Conservation (phyloP, 2,113 vertebrate species). For the Vulpes ferrilata region DNA sequence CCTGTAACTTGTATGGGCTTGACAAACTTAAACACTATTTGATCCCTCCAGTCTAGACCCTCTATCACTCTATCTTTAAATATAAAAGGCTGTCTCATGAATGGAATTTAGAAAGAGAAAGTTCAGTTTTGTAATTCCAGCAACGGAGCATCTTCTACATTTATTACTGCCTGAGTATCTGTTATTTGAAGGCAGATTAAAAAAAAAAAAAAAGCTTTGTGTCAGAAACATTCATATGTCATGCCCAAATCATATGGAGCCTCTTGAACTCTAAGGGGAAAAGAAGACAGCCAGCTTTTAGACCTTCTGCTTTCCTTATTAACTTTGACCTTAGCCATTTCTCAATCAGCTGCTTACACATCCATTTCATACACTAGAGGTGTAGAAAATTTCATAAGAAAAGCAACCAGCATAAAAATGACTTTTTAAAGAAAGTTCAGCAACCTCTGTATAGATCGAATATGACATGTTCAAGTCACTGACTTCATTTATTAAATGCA, state of each 20-base stretch:
- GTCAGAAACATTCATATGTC: constrained; percentile 84
- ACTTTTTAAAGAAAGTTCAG: constrained; percentile 86
- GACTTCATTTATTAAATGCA: constrained; percentile 86
- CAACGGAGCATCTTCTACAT: constrained; percentile 78
- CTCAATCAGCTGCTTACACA: constrained; percentile 85
- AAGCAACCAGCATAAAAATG: constrained; percentile 84
- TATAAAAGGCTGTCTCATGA: constrained; percentile 75
- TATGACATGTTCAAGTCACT: constrained; percentile 80
- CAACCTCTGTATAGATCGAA: constrained; percentile 80
- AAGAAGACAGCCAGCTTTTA: constrained; percentile 75
- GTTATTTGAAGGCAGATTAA: constrained; percentile 83
- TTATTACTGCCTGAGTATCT: constrained; percentile 80
- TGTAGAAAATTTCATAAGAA: constrained; percentile 84
- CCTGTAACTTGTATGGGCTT: background rate
- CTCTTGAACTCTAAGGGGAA: constrained; percentile 74
- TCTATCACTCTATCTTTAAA: constrained; percentile 79
- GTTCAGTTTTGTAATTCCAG: constrained; percentile 84
- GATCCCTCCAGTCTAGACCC: constrained; percentile 68
- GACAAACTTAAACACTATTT: constrained; percentile 77
- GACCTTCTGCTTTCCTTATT: constrained; percentile 83
- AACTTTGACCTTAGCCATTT: constrained; percentile 87
- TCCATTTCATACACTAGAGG: constrained; percentile 81
- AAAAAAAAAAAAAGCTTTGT: constrained; percentile 58
- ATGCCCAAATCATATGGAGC: constrained; percentile 79
- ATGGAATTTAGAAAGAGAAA: constrained; percentile 83